Evolutionary conservation across 1,140 invertebrate genomes (phyloP).

Genomic region (Saccostrea cuccullata): DNA sequence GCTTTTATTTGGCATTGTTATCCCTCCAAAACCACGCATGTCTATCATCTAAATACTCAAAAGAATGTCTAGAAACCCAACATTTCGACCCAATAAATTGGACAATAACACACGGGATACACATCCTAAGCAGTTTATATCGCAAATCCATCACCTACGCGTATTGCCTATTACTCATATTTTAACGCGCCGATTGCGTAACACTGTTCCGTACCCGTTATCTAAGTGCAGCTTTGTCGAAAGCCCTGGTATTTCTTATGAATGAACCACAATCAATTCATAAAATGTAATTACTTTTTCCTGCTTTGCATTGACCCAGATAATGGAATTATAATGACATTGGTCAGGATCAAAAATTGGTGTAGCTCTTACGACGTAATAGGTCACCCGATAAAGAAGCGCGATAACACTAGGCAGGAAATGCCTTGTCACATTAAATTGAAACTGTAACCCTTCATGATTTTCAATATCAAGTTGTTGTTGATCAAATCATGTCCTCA

Average conservation of each 20-base stretch:
- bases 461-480: constrained; percentile 11
- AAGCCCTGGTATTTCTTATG: constrained; percentile 25
- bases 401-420: constrained; percentile 2
- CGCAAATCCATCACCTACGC: neutral
- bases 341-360: constrained; percentile 18
- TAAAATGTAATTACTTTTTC: constrained; percentile 25
- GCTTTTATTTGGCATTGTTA: constrained; percentile 9
- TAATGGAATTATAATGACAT: constrained; percentile 28
- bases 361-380: neutral
- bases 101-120: neutral
- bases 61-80: constrained; percentile 12
- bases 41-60: constrained; percentile 7
- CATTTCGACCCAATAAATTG: constrained; percentile 20
- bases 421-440: constrained; percentile 27
- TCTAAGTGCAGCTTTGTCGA: neutral
- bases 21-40: neutral
- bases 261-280: constrained; percentile 23
- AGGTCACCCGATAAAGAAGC: constrained; percentile 22
- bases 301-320: constrained; percentile 20
- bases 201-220: constrained; percentile 17
- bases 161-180: neutral
- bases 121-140: neutral
- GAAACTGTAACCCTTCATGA: constrained; percentile 26
- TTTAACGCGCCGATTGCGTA: neutral
- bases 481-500: constrained; percentile 5